Evolutionary conservation across 2,797 vertebrate species (phyloP), one percentile per base, ranked within the genome.

Genomic region (Pseudopleuronectes americanus): DNA sequence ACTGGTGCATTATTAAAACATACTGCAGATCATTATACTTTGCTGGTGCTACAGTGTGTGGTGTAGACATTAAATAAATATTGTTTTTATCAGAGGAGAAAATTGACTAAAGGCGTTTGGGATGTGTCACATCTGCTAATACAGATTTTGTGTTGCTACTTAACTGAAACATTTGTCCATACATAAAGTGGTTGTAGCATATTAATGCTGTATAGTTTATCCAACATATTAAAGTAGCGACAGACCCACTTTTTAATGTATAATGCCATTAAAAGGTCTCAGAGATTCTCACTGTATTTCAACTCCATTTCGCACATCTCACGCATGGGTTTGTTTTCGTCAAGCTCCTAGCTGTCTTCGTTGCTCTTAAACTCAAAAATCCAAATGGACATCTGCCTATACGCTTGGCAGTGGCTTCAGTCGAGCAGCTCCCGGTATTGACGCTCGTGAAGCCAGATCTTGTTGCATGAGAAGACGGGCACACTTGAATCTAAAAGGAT

Each of bases 251-350:
- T 12, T 41, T 5, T 41, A 3, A 41, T 41, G n/a, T n/a, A n/a
- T n/a, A n/a, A n/a, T n/a, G n/a, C 19, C 28, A 13, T 22, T 21
- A 57, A 36, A 57, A 1, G 55, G 4, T 57, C 28, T 6, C 19
- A n/a, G 55, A 36, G 55, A 57, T 57, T 38, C 33, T 31, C 31
- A 57, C 56, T 23, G n/a, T 57, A 57, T 57, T 41, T 57, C 56
- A 57, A 4, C 59, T 48, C 4, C 26, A 22, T 49, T 31, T 21
- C 12, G 43, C 43, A 13, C 9, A n/a, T 48, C 24, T 45, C 45
- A 9, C 41, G n/a, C 10, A 26, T 45, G 58, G 58, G 4, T 47
- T 13, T 28, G 24, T 23, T 26, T 60, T 28, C 26, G 17, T 59
- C 23, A 8, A 16, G 13, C 23, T 12, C 23, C 19, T n/a, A 1